Percentiles rank a stretch among this genome's conserved stretches.
These are phyloP conservation scores for Drosophila fulvimacula DNA, from an alignment of 2,888 invertebrate species.

Conservation along the genomic window DNA sequence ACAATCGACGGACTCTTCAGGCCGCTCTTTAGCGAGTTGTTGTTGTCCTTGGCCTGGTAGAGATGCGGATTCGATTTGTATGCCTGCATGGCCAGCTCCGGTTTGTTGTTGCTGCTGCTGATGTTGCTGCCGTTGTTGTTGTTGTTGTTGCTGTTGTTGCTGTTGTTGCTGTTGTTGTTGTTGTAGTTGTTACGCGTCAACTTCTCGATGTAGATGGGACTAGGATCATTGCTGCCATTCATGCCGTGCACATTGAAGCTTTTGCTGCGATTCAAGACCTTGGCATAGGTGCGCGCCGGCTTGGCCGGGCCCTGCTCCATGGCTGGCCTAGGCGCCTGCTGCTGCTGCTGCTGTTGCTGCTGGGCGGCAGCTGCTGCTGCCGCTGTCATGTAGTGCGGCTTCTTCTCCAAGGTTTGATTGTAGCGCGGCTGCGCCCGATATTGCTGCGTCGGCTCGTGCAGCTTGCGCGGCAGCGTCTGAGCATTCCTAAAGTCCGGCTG, in stretches of 20 bases:
- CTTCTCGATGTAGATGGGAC: slow-evolving; percentile 84
- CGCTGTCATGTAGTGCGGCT: not conserved
- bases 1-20: slow-evolving; percentile 93
- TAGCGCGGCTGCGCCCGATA: slow-evolving; percentile 30
- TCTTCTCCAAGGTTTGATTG: slow-evolving; percentile 39
- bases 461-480: slow-evolving; percentile 91
- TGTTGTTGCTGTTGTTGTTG: slow-evolving; percentile 51
- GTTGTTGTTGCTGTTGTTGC: not conserved
- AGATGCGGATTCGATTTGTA: slow-evolving; percentile 93
- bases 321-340: slow-evolving; percentile 1
- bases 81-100: slow-evolving; percentile 82
- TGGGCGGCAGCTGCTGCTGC: not conserved
- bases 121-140: slow-evolving; percentile 32
- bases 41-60: slow-evolving; percentile 84
- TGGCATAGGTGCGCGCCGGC: slow-evolving; percentile 90
- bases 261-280: slow-evolving; percentile 91
- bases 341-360: slow-evolving; percentile 2
- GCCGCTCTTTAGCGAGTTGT: slow-evolving; percentile 83
- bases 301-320: slow-evolving; percentile 87
- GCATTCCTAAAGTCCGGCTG: slow-evolving; percentile 86
- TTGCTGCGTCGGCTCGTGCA: slow-evolving; percentile 75
- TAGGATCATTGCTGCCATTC: slow-evolving; percentile 85
- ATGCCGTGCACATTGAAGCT: slow-evolving; percentile 93
- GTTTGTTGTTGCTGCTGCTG: slow-evolving; percentile 39
- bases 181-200: slow-evolving; percentile 82